These are phyloP conservation scores for Tetranychus truncatus DNA, from an alignment of 2,888 invertebrate species.

Conservation along the genomic window DNA sequence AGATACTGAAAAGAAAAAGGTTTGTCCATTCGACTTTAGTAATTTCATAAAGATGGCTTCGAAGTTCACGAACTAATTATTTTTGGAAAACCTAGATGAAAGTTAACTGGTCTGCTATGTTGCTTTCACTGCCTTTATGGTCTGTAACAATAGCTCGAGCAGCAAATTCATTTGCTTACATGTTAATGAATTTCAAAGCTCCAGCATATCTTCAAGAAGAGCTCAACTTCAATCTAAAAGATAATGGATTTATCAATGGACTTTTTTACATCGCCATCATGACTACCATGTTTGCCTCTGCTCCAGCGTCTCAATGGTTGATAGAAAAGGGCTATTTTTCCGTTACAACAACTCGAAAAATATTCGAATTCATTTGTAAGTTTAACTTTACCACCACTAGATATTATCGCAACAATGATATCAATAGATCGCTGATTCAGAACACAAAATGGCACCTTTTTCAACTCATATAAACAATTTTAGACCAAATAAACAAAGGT, in stretches of 20 bases:
- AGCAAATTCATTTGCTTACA: background rate
- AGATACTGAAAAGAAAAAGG: background rate
- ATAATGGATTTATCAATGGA: background rate
- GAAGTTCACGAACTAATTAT: background rate
- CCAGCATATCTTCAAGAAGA: background rate
- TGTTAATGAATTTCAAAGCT: constrained; percentile 1
- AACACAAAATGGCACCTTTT: too few species aligned
- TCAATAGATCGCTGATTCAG: too few species aligned
- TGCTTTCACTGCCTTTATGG: background rate
- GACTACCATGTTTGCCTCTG: background rate
- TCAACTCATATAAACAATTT: too few species aligned
- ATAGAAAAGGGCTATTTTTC: background rate
- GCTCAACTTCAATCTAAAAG: background rate
- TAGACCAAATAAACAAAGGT: background rate
- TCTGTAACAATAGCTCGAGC: background rate
- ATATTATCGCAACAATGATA: too few species aligned
- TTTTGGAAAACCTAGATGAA: background rate
- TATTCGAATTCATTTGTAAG: constrained; percentile 22
- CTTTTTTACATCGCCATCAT: background rate
- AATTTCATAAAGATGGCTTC: background rate
- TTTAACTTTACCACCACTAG: background rate
- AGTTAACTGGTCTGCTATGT: background rate
- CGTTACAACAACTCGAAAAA: constrained; percentile 20
- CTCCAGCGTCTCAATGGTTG: background rate
- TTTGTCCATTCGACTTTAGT: background rate